These are phyloP conservation scores for Oreocharis arfaki DNA, from an alignment of 2,113 vertebrate genomes.

Conservation along the genomic window DNA sequence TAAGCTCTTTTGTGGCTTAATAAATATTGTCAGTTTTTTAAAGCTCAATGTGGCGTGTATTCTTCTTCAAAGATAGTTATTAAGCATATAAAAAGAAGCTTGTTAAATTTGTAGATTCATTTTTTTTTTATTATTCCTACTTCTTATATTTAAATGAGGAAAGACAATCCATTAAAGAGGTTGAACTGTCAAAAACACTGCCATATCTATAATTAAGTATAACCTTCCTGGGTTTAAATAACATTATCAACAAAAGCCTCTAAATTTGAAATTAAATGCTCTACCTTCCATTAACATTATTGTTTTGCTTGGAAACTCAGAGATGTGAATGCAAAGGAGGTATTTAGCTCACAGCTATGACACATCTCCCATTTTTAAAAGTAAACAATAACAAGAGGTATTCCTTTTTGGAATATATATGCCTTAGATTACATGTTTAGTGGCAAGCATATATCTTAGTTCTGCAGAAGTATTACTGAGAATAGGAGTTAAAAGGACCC, in stretches of 20 bases:
- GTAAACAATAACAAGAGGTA: not conserved
- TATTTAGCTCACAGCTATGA: not conserved
- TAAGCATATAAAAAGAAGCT: constrained; percentile 4
- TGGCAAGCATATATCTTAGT: not conserved
- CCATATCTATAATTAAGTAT: constrained; percentile 56
- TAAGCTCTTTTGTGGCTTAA: constrained; percentile 68
- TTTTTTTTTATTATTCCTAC: constrained; percentile 36
- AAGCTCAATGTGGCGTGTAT: not conserved
- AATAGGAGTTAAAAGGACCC: not conserved
- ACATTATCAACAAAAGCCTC: constrained; percentile 34
- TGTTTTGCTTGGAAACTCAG: not conserved
- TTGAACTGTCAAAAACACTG: constrained; percentile 46
- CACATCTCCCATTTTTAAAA: not conserved
- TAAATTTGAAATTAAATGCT: constrained; percentile 31
- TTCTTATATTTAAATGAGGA: constrained; percentile 48
- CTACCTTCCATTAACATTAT: constrained; percentile 4
- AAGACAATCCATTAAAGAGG: constrained; percentile 56
- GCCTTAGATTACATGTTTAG: not conserved
- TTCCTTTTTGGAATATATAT: not conserved
- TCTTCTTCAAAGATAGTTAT: constrained; percentile 59
- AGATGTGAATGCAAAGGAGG: not conserved
- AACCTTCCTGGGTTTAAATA: constrained; percentile 41
- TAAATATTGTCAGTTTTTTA: constrained; percentile 68
- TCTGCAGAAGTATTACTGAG: not conserved
- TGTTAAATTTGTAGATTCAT: constrained; percentile 30